Evolutionary conservation across 2,888 invertebrate genomes (phyloP).

Genomic region (Lypha dubia): DNA sequence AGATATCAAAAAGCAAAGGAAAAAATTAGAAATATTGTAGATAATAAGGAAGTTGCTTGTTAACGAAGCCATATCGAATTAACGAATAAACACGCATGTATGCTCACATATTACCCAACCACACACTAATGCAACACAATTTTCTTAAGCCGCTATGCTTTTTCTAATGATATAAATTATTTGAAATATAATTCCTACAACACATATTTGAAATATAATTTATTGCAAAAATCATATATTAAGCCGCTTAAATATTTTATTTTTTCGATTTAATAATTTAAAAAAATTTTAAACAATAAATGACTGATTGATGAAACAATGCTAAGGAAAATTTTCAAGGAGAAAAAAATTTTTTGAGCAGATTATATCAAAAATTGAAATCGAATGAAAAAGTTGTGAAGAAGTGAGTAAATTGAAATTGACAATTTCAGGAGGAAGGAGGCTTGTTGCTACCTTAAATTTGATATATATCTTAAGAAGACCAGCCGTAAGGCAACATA

Average conservation of each 20-base stretch:
- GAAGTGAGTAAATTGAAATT: too few relatives aligned
- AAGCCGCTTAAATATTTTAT: constrained; percentile 46
- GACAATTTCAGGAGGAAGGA: too few relatives aligned
- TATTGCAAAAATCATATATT: constrained; percentile 19
- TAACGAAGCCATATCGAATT: constrained; percentile 31
- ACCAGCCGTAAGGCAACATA: too few relatives aligned
- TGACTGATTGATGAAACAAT: constrained; percentile 20
- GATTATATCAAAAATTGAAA: background rate
- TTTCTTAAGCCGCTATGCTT: constrained; percentile 26
- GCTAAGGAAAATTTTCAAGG: background rate
- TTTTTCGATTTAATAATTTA: constrained; percentile 20
- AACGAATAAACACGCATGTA: constrained; percentile 32
- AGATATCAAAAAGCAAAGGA: background rate
- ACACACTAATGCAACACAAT: background rate
- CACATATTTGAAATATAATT: background rate
- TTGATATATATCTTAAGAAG: too few relatives aligned
- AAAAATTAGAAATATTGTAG: too few relatives aligned
- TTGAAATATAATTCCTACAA: too few relatives aligned
- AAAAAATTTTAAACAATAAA: constrained; percentile 10
- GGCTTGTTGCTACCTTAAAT: too few relatives aligned
- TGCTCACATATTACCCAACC: constrained; percentile 2
- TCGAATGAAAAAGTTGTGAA: background rate
- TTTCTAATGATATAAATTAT: too few relatives aligned
- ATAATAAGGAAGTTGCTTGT: constrained; percentile 49
- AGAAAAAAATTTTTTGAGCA: background rate